A percentile compares a stretch with the other conserved stretches of the same genome.
Evolutionary conservation across 2,888 invertebrate genomes (phyloP).

Genomic region (Papilio protenor): DNA sequence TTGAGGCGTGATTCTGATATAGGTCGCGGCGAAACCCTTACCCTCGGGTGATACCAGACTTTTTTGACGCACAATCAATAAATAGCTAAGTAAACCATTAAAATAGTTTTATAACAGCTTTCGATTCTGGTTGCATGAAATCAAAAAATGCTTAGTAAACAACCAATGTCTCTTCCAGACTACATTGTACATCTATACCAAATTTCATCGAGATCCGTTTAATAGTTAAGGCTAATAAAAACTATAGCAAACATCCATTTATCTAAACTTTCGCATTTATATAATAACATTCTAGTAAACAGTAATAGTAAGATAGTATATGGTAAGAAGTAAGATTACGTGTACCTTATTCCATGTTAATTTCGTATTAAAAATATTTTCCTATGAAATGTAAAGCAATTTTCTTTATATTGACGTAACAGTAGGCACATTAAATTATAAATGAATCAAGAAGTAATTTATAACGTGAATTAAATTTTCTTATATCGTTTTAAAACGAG

Average conservation of each 20-base stretch:
- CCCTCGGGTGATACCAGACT: constrained; percentile 1
- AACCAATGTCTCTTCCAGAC: no score
- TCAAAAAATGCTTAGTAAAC: no score
- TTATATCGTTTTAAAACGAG: constrained; percentile 13
- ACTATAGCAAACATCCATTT: no score
- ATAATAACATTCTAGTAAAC: no score
- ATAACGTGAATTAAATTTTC: constrained; percentile 13
- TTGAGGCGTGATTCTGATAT: constrained; percentile 12
- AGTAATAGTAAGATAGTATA: no score
- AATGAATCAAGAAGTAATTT: constrained; percentile 21
- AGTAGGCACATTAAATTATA: constrained; percentile 13
- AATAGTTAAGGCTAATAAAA: no score
- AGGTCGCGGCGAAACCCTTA: constrained; percentile 13
- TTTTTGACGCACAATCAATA: constrained; percentile 14
- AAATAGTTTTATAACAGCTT: neutral
- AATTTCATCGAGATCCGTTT: no score
- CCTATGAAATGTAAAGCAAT: neutral
- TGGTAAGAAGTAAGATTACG: neutral
- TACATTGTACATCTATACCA: no score
- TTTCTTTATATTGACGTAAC: constrained; percentile 18
- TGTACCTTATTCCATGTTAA: neutral
- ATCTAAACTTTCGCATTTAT: no score
- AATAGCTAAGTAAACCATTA: neutral
- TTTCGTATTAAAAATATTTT: constrained; percentile 10
- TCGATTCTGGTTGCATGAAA: no score